These are phyloP conservation scores for Cylloceria caligata DNA, from an alignment of 2,888 invertebrate species.

Conservation along the genomic window DNA sequence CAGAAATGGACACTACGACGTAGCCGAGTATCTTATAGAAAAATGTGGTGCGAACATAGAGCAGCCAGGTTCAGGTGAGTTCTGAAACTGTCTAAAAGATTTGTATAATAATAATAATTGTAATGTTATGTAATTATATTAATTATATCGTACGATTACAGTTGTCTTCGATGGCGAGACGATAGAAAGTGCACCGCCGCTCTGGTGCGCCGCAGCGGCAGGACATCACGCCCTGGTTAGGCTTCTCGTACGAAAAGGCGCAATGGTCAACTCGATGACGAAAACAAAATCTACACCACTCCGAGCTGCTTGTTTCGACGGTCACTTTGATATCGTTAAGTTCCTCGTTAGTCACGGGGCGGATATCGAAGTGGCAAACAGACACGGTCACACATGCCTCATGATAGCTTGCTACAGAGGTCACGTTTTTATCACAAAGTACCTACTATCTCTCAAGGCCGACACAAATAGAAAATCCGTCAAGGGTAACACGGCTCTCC, in stretches of 20 bases:
- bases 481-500: conserved; percentile 98
- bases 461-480: conserved; percentile 97
- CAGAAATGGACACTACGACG: conserved; percentile 97
- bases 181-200: conserved; percentile 97
- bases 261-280: conserved; percentile 97
- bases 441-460: conserved; percentile 93
- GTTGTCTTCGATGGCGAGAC: conserved; percentile 99
- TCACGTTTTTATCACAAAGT: conserved; percentile 95
- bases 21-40: conserved; percentile 97
- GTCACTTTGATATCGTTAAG: conserved; percentile 97
- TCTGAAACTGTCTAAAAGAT: neutral
- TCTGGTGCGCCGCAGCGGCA: conserved; percentile 99
- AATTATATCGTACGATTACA: conserved; percentile 77
- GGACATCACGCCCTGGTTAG: conserved; percentile 95
- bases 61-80: conserved; percentile 93
- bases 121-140: neutral
- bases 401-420: conserved; percentile 99
- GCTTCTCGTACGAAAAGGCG: conserved; percentile 93
- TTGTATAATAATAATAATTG: neutral
- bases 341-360: conserved; percentile 96
- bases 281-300: conserved; percentile 97
- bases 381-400: conserved; percentile 97
- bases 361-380: conserved; percentile 98
- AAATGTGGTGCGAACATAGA: conserved; percentile 96
- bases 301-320: conserved; percentile 98